These are phyloP conservation scores for Columbina picui DNA, from an alignment of 2,113 vertebrate species.

Conservation along the genomic window DNA sequence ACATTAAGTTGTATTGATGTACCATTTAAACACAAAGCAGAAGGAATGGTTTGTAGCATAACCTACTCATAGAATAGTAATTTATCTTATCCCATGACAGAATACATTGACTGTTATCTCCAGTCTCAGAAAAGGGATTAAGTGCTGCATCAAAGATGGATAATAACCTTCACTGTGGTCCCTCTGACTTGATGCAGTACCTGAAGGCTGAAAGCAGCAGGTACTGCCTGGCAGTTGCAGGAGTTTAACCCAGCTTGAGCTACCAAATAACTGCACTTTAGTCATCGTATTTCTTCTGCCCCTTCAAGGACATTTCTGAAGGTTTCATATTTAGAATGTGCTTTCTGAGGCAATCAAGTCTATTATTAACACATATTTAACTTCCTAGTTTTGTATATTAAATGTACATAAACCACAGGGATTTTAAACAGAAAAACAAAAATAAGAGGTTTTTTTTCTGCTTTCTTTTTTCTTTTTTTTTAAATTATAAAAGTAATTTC, in stretches of 20 bases:
- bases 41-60: background rate
- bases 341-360: background rate
- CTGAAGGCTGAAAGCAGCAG: background rate
- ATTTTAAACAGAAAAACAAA: background rate
- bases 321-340: background rate
- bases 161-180: background rate
- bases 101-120: conserved; percentile 6
- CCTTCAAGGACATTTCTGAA: background rate
- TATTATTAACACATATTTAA: background rate
- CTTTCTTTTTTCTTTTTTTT: background rate
- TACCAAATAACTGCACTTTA: background rate
- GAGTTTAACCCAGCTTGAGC: background rate
- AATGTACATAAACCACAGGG: background rate
- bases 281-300: background rate
- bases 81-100: background rate
- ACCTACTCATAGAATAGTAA: background rate
- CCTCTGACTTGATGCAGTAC: background rate
- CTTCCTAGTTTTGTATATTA: background rate
- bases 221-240: background rate
- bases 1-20: background rate
- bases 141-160: background rate
- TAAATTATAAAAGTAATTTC: background rate
- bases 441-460: background rate
- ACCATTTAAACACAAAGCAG: background rate
- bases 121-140: conserved; percentile 9